Percentiles rank a stretch among this genome's conserved stretches.
phyloP scores from a whole-genome alignment of 2,888 invertebrate genomes.

The Pristionchus maxplancki region DNA sequence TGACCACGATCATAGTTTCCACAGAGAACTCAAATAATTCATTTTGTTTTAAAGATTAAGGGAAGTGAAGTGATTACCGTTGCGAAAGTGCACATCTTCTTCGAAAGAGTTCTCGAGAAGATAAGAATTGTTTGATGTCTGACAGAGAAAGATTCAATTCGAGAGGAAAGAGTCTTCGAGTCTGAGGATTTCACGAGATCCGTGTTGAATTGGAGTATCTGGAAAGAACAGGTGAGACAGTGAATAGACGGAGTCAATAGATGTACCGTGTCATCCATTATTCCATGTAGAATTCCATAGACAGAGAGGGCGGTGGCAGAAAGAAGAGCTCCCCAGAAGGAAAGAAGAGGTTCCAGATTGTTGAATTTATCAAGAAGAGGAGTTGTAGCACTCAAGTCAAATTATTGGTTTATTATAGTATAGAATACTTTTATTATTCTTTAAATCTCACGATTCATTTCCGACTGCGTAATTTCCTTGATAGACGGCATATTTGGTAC shows the following conservation, averaged over 20 bases:
- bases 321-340: neutral
- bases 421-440: neutral
- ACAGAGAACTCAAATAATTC: neutral
- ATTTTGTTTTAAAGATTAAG: neutral
- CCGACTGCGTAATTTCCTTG: neutral
- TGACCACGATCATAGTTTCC: neutral
- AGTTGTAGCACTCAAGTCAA: neutral
- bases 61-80: neutral
- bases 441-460: slow-evolving; percentile 1
- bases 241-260: neutral
- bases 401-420: neutral
- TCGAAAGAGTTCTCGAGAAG: neutral
- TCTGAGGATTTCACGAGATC: neutral
- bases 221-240: neutral
- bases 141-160: neutral
- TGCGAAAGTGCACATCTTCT: neutral
- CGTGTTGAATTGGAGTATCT: neutral
- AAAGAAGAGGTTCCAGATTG: neutral
- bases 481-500: slow-evolving; percentile 34
- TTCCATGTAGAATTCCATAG: slow-evolving; percentile 30
- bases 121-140: neutral
- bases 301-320: neutral
- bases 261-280: neutral
- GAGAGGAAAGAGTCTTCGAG: neutral
- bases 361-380: neutral